Evolutionary conservation across 2,113 vertebrate species (phyloP).

Genomic region (Scomber japonicus): DNA sequence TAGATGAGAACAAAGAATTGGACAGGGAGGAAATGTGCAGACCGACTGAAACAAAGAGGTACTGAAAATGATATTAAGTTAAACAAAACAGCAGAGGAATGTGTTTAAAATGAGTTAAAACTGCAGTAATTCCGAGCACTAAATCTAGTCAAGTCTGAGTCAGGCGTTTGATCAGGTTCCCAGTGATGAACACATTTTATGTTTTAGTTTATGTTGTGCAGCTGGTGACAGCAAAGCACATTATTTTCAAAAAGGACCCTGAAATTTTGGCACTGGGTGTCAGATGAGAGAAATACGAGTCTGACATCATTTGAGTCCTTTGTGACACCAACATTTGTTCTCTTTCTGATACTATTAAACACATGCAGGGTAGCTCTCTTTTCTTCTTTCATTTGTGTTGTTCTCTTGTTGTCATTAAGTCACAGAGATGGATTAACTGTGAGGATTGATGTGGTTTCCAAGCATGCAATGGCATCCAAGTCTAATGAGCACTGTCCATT

Average conservation of each 20-base stretch:
- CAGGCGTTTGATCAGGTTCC: neutral
- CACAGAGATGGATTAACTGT: no score
- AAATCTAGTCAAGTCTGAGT: neutral
- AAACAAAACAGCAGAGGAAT: neutral
- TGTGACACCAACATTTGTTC: conserved; percentile 30
- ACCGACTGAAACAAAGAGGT: neutral
- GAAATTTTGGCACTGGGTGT: conserved; percentile 29
- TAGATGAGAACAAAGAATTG: neutral
- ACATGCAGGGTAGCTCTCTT: neutral
- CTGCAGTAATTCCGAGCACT: neutral
- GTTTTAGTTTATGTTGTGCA: conserved; percentile 29
- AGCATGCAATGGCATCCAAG: no score
- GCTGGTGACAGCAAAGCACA: conserved; percentile 26
- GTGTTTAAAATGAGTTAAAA: neutral
- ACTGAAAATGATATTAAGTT: neutral
- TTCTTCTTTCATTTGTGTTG: conserved; percentile 33
- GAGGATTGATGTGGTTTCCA: no score
- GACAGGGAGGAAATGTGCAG: neutral
- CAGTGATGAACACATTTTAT: conserved; percentile 26
- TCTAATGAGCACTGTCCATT: conserved; percentile 65
- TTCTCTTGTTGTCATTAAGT: conserved; percentile 43
- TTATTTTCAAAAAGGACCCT: conserved; percentile 33
- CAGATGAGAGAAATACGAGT: conserved; percentile 36
- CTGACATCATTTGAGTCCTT: conserved; percentile 25
- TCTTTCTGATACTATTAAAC: conserved; percentile 26